Evolutionary conservation across 2,888 invertebrate species (phyloP), one percentile per base, ranked within the genome.

Genomic region (Netelia melanura): DNA sequence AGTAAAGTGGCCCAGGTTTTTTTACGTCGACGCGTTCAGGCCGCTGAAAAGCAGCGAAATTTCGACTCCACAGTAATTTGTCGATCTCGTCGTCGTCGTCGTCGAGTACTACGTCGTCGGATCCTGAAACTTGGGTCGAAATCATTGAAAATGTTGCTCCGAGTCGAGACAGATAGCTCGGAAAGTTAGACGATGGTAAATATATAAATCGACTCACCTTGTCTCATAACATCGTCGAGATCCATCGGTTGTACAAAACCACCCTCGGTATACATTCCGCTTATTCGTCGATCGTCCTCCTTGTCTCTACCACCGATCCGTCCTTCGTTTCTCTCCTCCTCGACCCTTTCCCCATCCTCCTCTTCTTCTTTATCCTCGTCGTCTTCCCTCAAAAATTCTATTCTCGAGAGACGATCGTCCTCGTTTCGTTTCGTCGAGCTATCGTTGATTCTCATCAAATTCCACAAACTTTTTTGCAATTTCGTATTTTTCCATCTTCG

Each of bases 11-110:
- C 82, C 98, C 98, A n/a, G 98, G 98, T 94, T 98, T 98, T 95
- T 98, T 98, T 72, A 98, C 98, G 94, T 98, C 98, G 87, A 98
- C 95, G 91, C 98, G 95, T 95, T 98, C 98, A 90, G 97, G 97
- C 90, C 98, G 96, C 90, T 97, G 97, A 95, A 98, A 98, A 86
- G 97, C 98, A 94, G 92, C 90, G n/a, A 93, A 84, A 75, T 92
- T 92, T 30, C 89, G 89, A 48, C 90, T 89, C 89, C 90, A 89
- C 14, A 92, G 81, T 56, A 91, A 84, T 17, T 87, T 85, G 3
- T 87, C 88, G 30, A 92, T 85, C 52, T 93, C 92, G 30, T 92
- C 92, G 25, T 92, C 92, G 25, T 92, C 91, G 17, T 91, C 88
- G n/a, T 89, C 87, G 9, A 91, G 86, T 5, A 89, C 58, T 48